Base-by-base conservation (phyloP, 2,888 invertebrate genomes). In the Dilophus febrilis region DNA sequence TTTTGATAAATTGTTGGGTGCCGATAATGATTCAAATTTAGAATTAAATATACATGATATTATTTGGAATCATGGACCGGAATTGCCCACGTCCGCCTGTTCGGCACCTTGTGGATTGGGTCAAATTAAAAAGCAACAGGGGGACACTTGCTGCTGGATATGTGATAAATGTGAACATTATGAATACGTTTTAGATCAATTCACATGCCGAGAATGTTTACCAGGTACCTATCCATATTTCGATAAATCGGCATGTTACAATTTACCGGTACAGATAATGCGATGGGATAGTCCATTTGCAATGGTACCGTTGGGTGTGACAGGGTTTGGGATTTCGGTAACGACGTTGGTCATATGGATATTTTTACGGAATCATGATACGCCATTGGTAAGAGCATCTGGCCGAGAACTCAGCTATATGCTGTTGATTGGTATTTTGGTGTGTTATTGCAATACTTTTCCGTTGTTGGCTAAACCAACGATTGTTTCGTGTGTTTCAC, bases 81-180 rank as follows among this genome's bases (percentile, higher is more conserved):
- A 64, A 12, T 58, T 69, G 40, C 79, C 80, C 5, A 65, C 65
- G 30, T 81, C 79, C 2, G 73, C 76, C 2, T 82, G 81, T 51
- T 77, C 76, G 31, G 58, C 73, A 41, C 77, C 79, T 6, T 81
- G 81, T 54, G 65, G 64, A 44, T 64, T 67, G 27, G 79, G 79
- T 34, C 71, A 77, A 66, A 71, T 76, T 44, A 74, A 74, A 51
- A 75, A 71, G 55, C 73, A 76, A 58, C 71, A 71, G 64, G 73
- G 72, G 7, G 74, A 76, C 55, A 71, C 71, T 33, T 82, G 82
- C 58, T 82, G 82, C 58, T 82, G 83, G 83, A 75, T 78, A 17
- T 83, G 82, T 54, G 73, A 77, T 50, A 70, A 68, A 42, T 82
- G 83, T 55, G 72, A 75, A 51, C 68, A 70, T 7, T 72, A 72